Percentiles rank a stretch among this genome's conserved stretches.
Evolutionary conservation across 2,113 vertebrate species (phyloP).

Genomic region (Odontophorus gujanensis): DNA sequence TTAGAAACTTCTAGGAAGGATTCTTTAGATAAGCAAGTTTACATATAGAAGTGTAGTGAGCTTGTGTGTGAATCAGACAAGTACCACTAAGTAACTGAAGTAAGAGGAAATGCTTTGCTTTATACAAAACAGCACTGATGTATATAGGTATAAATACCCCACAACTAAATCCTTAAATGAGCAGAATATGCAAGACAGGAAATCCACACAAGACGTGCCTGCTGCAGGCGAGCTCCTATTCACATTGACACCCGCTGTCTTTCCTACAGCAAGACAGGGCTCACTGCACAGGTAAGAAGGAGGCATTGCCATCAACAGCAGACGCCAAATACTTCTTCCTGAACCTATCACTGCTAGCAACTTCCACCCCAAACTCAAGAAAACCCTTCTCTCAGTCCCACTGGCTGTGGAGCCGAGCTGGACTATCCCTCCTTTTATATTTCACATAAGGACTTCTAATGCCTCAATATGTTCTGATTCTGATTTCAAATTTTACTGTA

Average conservation of each 20-base stretch:
- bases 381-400: neutral
- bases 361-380: fast-evolving
- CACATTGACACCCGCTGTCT: neutral
- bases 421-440: neutral
- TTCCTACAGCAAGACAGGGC: neutral
- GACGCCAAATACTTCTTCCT: neutral
- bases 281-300: constrained; percentile 8
- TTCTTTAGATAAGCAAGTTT: neutral
- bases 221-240: neutral
- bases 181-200: neutral
- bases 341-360: neutral
- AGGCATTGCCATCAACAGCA: neutral
- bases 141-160: neutral
- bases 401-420: neutral
- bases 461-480: neutral
- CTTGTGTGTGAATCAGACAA: neutral
- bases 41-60: neutral
- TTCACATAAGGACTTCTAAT: neutral
- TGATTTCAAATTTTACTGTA: neutral
- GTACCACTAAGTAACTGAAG: neutral
- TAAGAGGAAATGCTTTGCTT: neutral
- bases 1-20: neutral
- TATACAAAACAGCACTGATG: neutral
- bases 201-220: neutral
- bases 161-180: neutral